phyloP scores from a whole-genome alignment of 1,140 invertebrate genomes.

The Helicoverpa zea region DNA sequence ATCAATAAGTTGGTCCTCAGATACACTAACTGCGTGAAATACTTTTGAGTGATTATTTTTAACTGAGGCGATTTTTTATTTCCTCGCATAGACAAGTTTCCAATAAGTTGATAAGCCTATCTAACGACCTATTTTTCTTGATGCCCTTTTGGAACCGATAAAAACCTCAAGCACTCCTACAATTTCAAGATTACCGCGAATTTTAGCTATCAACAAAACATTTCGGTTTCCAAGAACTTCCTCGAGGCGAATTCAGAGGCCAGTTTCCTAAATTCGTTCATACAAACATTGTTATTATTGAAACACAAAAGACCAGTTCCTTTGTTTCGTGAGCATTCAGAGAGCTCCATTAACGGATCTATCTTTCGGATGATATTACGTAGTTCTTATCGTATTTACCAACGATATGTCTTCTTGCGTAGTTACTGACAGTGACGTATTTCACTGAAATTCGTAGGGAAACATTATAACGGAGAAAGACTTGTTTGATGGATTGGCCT shows the following conservation, averaged over 20 bases:
- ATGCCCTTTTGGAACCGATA: slow-evolving; percentile 6
- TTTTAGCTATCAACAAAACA: slow-evolving; percentile 11
- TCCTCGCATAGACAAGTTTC: neutral
- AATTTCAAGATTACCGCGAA: slow-evolving; percentile 12
- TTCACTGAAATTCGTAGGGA: neutral
- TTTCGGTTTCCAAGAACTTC: neutral
- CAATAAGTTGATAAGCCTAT: neutral
- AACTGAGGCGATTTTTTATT: neutral
- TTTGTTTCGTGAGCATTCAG: slow-evolving; percentile 14
- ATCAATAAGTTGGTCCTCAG: neutral
- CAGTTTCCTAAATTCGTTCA: neutral
- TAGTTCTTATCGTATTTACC: slow-evolving; percentile 5
- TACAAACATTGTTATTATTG: slow-evolving; percentile 22
- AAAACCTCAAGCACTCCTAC: neutral
- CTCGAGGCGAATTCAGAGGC: neutral
- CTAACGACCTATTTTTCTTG: slow-evolving; percentile 9
- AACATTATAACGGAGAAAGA: no score
- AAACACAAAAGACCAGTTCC: slow-evolving; percentile 31
- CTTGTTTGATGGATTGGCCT: neutral
- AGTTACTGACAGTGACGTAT: neutral
- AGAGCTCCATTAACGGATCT: slow-evolving; percentile 21
- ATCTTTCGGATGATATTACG: slow-evolving; percentile 30
- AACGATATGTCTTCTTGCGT: neutral
- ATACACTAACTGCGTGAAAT: neutral
- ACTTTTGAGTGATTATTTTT: no score